These are phyloP conservation scores for Pterostichus niger DNA, from an alignment of 2,888 invertebrate species.

Conservation along the genomic window DNA sequence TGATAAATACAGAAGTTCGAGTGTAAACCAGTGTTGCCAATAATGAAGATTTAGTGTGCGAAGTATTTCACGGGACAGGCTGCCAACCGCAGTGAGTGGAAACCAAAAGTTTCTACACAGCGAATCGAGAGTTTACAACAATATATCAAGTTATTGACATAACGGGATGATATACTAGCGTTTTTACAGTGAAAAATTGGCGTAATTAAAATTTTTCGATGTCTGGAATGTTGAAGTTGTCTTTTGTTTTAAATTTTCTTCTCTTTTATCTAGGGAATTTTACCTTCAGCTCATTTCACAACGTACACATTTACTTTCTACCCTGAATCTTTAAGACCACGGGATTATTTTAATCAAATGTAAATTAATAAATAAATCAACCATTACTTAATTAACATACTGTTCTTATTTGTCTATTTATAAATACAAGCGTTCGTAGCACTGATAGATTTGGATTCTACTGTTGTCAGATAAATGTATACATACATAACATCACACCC, in stretches of 20 bases:
- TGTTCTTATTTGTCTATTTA: no score
- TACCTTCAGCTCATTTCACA: no score
- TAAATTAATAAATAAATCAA: no score
- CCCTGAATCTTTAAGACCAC: no score
- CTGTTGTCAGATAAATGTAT: no score
- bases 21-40: slow-evolving; percentile 61
- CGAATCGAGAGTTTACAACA: slow-evolving; percentile 24
- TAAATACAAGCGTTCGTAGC: no score
- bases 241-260: neutral
- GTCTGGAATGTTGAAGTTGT: neutral
- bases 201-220: slow-evolving; percentile 57
- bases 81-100: slow-evolving; percentile 52
- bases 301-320: no score
- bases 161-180: slow-evolving; percentile 23
- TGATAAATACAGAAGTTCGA: slow-evolving; percentile 62
- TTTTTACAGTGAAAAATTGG: slow-evolving; percentile 40
- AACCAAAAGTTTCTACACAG: slow-evolving; percentile 49
- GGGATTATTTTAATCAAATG: no score
- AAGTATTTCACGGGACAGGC: slow-evolving; percentile 57
- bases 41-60: slow-evolving; percentile 60
- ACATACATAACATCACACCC: no score
- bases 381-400: no score
- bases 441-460: no score
- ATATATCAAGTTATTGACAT: slow-evolving; percentile 59
- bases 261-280: no score